Evolutionary conservation across 2,113 vertebrate genomes (phyloP), one percentile per base, ranked within the genome.

Genomic region (Corydoras sp.): DNA sequence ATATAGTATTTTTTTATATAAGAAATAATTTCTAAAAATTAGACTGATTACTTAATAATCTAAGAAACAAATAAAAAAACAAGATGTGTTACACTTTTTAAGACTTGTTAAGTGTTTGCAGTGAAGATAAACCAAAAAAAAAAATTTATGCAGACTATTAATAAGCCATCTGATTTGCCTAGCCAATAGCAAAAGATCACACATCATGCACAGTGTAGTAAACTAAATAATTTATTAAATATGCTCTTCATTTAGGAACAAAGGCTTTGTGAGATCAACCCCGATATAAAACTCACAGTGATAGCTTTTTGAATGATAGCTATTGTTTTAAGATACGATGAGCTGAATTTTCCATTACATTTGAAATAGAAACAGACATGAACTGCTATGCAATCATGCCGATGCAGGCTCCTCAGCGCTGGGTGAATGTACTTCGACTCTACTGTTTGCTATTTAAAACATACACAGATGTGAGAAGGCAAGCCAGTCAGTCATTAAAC

Each of bases 211-310:
- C 68, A 75, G 60, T 72, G 81, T 62, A 56, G 68, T 78, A 76
- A 80, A 74, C 71, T 75, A 68, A 43, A 68, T 4, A 43, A 43
- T 43, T 2, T 43, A 78, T 78, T 80, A 83, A 76, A 74, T 12
- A 63, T 60, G 64, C 60, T 60, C 58, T 74, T 59, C 69, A 67
- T 76, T 14, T 43, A 30, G 56, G 63, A 84, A 83, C 61, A 81
- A 78, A 82, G 68, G 65, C 65, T 15, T 83, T 65, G 64, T 62
- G 49, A 10, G 54, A 18, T 31, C 48, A 14, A 56, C 64, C 62
- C 31, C 70, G 69, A 76, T 31, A 69, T 53, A 63, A 76, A 58
- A n/a, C 35, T 50, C 32, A 68, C 14, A 74, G 32, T 48, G 32
- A 54, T 12, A 74, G 31, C 51, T 3, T 55, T 60, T 31, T 62